Evolutionary conservation across 2,797 vertebrate species (phyloP), one percentile per base, ranked within the genome.

Genomic region (Simalia tracyae): DNA sequence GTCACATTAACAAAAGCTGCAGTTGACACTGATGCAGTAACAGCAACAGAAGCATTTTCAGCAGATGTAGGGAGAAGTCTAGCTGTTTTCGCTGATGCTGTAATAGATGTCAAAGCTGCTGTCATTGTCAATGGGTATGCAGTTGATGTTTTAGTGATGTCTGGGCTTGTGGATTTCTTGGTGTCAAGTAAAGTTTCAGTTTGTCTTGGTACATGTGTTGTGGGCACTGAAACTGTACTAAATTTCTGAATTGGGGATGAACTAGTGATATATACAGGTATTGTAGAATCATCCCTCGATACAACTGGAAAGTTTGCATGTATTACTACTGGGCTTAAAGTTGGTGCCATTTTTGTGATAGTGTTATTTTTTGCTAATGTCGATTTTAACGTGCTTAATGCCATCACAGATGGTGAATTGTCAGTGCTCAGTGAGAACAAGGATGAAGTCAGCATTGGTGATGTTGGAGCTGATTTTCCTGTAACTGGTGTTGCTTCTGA

Each of bases 381-480:
- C 92, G 95, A 90, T 87, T 95, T 84, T 0, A 93, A 60, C 94
- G 96, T 96, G 96, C 95, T 97, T 96, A 98, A 97, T 94, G 96
- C 95, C 95, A 96, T 97, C 96, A 96, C 97, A 72, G 98, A 97
- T 93, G 98, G 97, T 97, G 96, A 98, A 95, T 96, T 96, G 84
- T 96, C 97, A 87, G 97, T 96, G 92, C 96, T 97, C 95, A 97
- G 97, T 87, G 98, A 98, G 93, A 98, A 97, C 93, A 97, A 97
- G 93, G 97, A 96, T 92, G 97, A 97, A 92, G 97, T 96, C 95
- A 97, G 94, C 5, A 97, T 95, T 31, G 97, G 96, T 12, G 98
- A 97, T 94, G 98, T 97, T 0, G 98, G 97, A 95, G 98, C 97
- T 5, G 98, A 97, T 92, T 98, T 98, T 94, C 98, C 98, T 95